Conservation (phyloP, 2,888 invertebrate genomes). For the Cordilura impudica region DNA sequence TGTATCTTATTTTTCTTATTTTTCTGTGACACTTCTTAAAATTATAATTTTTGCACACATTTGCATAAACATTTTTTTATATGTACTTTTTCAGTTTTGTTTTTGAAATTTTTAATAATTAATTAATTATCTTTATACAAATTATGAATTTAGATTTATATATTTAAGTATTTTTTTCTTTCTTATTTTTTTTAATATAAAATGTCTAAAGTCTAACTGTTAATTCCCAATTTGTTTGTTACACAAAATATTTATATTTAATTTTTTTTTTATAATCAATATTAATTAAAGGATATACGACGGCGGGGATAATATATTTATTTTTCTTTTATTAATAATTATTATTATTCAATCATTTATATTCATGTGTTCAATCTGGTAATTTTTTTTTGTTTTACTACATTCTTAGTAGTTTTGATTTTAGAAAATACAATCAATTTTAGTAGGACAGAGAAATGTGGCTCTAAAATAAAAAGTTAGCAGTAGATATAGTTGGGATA, state of each 20-base stretch:
- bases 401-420: background rate
- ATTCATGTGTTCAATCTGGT: conserved; percentile 5
- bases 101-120: background rate
- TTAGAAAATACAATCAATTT: background rate
- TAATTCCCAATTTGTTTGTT: conserved; percentile 49
- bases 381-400: conserved; percentile 4
- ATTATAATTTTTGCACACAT: conserved; percentile 4
- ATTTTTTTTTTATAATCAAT: conserved; percentile 45
- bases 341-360: conserved; percentile 11
- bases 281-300: conserved; percentile 71
- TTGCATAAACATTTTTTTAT: background rate
- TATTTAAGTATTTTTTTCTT: conserved; percentile 3
- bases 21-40: too few relatives aligned
- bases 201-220: conserved; percentile 42
- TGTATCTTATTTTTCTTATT: too few relatives aligned
- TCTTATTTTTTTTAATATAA: conserved; percentile 38
- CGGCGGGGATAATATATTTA: conserved; percentile 74
- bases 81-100: background rate
- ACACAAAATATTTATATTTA: conserved; percentile 48
- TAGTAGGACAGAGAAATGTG: conserved; percentile 11
- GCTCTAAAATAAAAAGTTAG: conserved; percentile 3
- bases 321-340: conserved; percentile 41
- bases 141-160: background rate
- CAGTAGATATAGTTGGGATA: conserved; percentile 12
- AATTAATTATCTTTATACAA: conserved; percentile 5